phyloP scores from a whole-genome alignment of 2,888 invertebrate species.

The Holacanthella duospinosa region DNA sequence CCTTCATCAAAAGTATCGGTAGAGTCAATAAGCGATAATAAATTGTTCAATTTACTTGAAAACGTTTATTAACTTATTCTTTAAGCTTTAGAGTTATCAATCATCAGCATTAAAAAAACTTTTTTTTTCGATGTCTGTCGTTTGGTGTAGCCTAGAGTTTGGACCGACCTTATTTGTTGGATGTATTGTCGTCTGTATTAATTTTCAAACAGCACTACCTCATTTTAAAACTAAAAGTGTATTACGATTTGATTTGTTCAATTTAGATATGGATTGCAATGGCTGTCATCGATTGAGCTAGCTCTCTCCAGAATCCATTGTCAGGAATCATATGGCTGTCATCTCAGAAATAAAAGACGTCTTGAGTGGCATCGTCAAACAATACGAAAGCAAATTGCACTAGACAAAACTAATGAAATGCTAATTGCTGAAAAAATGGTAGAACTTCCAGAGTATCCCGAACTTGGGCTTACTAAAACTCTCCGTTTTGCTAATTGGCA shows the following conservation, averaged over 20 bases:
- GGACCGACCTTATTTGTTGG: too few species aligned
- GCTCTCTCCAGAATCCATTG: constrained; percentile 61
- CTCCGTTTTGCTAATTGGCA: background rate
- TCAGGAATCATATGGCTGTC: constrained; percentile 58
- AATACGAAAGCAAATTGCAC: constrained; percentile 46
- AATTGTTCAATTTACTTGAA: too few species aligned
- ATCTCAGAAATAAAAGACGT: constrained; percentile 49
- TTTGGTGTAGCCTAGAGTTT: too few species aligned
- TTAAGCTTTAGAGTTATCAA: too few species aligned
- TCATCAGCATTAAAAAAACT: too few species aligned
- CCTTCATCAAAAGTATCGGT: too few species aligned
- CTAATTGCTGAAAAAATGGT: constrained; percentile 58
- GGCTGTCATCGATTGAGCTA: constrained; percentile 62
- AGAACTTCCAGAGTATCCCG: constrained; percentile 38
- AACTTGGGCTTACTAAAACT: background rate
- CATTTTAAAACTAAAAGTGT: background rate
- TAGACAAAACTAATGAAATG: constrained; percentile 46
- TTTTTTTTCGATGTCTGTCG: too few species aligned
- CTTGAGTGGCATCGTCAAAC: constrained; percentile 44
- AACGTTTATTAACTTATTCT: too few species aligned
- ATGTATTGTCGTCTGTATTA: too few species aligned
- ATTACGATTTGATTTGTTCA: too few species aligned
- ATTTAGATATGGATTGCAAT: constrained; percentile 61
- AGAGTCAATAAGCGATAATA: too few species aligned
- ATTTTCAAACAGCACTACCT: too few species aligned